Evolutionary conservation across 2,888 invertebrate species (phyloP).

Genomic region (Leptinotarsa juncta): DNA sequence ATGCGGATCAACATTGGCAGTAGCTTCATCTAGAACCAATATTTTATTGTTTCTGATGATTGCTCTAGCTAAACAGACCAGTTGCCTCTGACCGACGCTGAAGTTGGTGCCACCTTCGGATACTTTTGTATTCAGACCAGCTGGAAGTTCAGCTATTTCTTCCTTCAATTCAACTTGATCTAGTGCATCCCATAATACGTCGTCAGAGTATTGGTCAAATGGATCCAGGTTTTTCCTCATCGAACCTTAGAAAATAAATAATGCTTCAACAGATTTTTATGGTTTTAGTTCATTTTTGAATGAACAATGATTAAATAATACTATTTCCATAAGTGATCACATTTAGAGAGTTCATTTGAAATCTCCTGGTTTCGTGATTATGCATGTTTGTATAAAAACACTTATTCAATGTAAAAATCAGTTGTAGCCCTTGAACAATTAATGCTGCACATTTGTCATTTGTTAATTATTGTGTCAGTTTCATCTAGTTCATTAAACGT

Average conservation of each 20-base stretch:
- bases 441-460: too few species aligned
- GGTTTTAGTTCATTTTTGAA: too few species aligned
- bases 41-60: slow-evolving; percentile 66
- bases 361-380: too few species aligned
- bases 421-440: too few species aligned
- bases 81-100: slow-evolving; percentile 66
- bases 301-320: too few species aligned
- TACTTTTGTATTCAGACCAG: slow-evolving; percentile 58
- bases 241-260: slow-evolving; percentile 61
- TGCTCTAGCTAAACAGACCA: slow-evolving; percentile 76
- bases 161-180: slow-evolving; percentile 64
- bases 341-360: too few species aligned
- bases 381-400: too few species aligned
- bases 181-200: slow-evolving; percentile 55
- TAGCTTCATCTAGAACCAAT: slow-evolving; percentile 76
- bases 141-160: slow-evolving; percentile 73
- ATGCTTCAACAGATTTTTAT: neutral
- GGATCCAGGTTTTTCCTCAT: slow-evolving; percentile 65
- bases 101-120: slow-evolving; percentile 73
- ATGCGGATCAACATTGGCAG: slow-evolving; percentile 85
- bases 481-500: too few species aligned
- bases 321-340: too few species aligned
- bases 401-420: too few species aligned
- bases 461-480: too few species aligned
- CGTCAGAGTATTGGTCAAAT: slow-evolving; percentile 57